Base-by-base conservation (phyloP, 2,888 invertebrate species). In the Miltochrista miniata region DNA sequence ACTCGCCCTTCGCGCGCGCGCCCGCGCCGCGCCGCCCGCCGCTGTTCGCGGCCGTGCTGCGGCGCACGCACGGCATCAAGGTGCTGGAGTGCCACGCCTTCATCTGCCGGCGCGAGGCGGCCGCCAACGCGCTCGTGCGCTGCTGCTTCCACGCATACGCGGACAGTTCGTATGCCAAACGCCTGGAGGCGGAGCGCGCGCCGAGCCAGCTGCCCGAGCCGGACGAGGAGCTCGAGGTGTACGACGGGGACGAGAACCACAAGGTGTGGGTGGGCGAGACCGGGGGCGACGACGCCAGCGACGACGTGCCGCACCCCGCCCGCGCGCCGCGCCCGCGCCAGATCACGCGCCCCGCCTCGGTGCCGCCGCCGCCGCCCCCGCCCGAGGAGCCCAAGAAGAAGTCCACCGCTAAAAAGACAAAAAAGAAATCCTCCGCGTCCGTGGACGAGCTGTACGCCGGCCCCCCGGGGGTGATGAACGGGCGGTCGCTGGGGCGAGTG, bases 11-110 rank as follows among this genome's bases (percentile, higher is more conserved):
- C 85, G 98, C 98, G 8, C 94, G 98, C 51, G 95, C 98, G 64
- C 97, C 98, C 15, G 96, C 98, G 65, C 96, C 97, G 49, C 95
- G 96, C 62, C 99, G 99, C 84, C 99, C 99, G 51, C 98, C 99
- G 29, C 93, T 99, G 57, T 98, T 99, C 86, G 98, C 99, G 37
- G 98, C 98, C 70, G 99, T 99, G 58, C 92, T 99, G 69, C 94
- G 99, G 43, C 94, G 99, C 63, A 99, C 98, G 41, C 96, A 97
- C 44, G 99, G 99, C 47, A 98, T 99, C 70, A 99, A 99, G 89
- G 98, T 98, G 50, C 93, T 99, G 59, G 99, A 99, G 91, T 99
- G 99, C 92, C 99, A 99, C 91, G 98, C 98, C 60, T 99, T 99
- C 88, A 98, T 99, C 76, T 98, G 98, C 89, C 97, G 98, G 71